phyloP scores from a whole-genome alignment of 2,797 vertebrate species.

The Sciurus carolinensis region DNA sequence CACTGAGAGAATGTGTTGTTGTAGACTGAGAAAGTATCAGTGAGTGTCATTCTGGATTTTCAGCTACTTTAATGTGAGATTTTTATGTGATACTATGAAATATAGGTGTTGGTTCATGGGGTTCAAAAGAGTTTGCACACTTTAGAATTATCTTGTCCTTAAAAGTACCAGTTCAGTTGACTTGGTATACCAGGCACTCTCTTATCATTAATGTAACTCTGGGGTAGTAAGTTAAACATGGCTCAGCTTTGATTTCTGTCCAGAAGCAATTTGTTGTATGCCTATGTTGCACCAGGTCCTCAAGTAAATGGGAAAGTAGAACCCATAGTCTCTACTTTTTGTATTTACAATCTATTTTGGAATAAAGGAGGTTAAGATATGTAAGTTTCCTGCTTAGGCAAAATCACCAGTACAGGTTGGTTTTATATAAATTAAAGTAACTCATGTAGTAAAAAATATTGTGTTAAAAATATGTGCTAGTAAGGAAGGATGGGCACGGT shows the following conservation, averaged over 20 bases:
- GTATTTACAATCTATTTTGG: constrained; percentile 12
- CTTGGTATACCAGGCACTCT: neutral
- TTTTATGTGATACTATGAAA: neutral
- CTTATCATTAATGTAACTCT: neutral
- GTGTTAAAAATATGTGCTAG: neutral
- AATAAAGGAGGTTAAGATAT: constrained; percentile 47
- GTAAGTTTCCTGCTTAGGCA: neutral
- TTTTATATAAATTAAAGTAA: constrained; percentile 4
- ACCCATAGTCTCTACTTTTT: neutral
- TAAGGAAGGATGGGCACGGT: constrained; percentile 23
- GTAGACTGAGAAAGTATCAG: neutral
- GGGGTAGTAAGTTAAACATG: neutral
- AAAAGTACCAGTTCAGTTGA: constrained; percentile 13
- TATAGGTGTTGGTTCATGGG: neutral
- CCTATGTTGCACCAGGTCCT: neutral
- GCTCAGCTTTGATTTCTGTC: constrained; percentile 52
- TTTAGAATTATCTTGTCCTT: constrained; percentile 39
- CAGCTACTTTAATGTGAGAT: constrained; percentile 17
- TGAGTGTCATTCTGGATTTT: constrained; percentile 38
- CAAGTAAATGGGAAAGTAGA: constrained; percentile 43
- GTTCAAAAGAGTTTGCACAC: neutral
- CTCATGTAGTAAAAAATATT: neutral
- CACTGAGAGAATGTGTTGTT: constrained; percentile 32
- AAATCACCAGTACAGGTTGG: constrained; percentile 14
- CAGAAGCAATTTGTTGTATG: constrained; percentile 52